phyloP scores from a whole-genome alignment of 2,888 invertebrate genomes.

The Eurois occulta region DNA sequence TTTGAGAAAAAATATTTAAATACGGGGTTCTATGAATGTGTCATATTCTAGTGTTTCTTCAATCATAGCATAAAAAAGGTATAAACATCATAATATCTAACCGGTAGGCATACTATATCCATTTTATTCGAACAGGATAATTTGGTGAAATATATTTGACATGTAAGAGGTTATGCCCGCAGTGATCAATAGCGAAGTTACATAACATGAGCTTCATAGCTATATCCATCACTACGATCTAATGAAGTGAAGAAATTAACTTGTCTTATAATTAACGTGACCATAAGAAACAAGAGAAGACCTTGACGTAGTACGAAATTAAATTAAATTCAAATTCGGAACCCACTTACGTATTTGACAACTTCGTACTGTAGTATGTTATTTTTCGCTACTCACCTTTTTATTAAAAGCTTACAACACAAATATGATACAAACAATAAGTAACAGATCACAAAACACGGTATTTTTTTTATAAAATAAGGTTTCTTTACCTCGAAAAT shows the following conservation, averaged over 20 bases:
- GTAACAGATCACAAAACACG: conserved; percentile 49
- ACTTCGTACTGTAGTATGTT: conserved; percentile 16
- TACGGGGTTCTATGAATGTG: not conserved
- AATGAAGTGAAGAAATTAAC: not conserved
- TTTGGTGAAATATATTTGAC: conserved; percentile 16
- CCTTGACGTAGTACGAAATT: not conserved
- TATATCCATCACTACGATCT: conserved; percentile 4
- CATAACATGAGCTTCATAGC: conserved; percentile 74
- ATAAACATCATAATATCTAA: not conserved
- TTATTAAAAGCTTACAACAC: conserved; percentile 27
- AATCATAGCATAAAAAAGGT: not conserved
- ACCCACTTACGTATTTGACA: conserved; percentile 58
- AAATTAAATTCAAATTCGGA: conserved; percentile 45
- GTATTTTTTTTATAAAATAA: conserved; percentile 26
- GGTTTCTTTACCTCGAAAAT: conserved; percentile 71
- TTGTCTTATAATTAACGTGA: not conserved
- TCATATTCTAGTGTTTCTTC: not conserved
- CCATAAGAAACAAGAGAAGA: conserved; percentile 29
- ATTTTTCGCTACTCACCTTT: conserved; percentile 51
- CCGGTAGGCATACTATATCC: not conserved
- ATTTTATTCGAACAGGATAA: conserved; percentile 15
- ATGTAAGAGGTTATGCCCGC: conserved; percentile 69
- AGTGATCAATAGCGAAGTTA: conserved; percentile 78
- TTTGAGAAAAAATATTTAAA: not conserved
- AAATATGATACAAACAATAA: conserved; percentile 19